Base-by-base conservation (phyloP, 2,888 invertebrate genomes). In the Cynaeus angustus region DNA sequence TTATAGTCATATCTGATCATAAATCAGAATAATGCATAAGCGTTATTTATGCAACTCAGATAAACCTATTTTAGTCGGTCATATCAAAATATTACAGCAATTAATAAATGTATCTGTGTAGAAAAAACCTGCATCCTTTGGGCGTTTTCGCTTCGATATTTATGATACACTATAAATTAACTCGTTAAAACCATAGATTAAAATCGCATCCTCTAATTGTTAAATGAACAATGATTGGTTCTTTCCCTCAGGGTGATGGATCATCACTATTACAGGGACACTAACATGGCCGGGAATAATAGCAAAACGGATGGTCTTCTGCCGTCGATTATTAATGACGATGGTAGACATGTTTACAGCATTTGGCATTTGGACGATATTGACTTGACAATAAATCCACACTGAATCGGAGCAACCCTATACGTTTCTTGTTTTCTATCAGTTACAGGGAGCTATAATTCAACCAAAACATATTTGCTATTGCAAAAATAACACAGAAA, bases 141-240 rank as follows among this genome's bases (percentile, higher is more conserved):
- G 56, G 46, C 66, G 58, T 56, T 28, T 37, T 38, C n/a, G 12
- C 10, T 12, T 1, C 16, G 30, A 45, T 73, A 75, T 74, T 73
- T 75, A 72, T 68, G 74, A 61, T 71, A 56, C 50, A 61, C 75
- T 75, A 77, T 78, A 80, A 81, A 81, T 80, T 78, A 77, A 68
- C 68, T 50, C 56, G 77, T 77, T 79, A 75, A 77, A 80, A 80
- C 75, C 77, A 71, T 71, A 72, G 79, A 77, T 80, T 78, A 78
- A 80, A 81, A 81, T 80, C 80, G 74, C 75, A 78, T 80, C 78
- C 78, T 78, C 77, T 79, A 80, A 82, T 81, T 81, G 81, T 80
- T 81, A 78, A 80, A 73, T 75, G 80, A 77, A 81, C 80, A 79
- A 81, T 80, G 78, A 80, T 74, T 66, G 48, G 75, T 72, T 73